Evolutionary conservation across 2,797 vertebrate species (phyloP), one percentile per base, ranked within the genome.

Genomic region (Enteromius afrohamiltoni): DNA sequence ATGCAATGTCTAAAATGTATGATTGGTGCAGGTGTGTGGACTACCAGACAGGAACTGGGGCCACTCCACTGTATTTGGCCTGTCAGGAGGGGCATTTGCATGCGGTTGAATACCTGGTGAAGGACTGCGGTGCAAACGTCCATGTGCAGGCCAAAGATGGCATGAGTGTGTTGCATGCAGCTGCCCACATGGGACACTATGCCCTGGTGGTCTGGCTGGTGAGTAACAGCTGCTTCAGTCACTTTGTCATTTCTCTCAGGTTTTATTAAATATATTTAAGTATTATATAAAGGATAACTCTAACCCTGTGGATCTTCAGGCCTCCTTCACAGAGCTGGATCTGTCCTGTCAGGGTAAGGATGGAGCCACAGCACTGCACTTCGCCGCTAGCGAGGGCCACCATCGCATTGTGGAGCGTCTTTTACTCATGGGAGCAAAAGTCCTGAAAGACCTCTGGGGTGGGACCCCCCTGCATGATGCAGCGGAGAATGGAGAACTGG

Each of bases 31-130:
- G 96, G 14, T 90, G 91, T 80, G 92, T 96, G 90, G 94, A 96
- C 88, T 91, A 53, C 17, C 94, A 93, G 91, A 96, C 93, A 0
- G 85, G 60, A 53, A 93, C 90, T 0, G 96, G 96, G 0, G 94
- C 95, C 23, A 96, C 95, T 0, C 94, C 94, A 0, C 92, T 97
- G 76, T 97, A 97, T 89, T 91, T 97, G 89, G 96, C 96, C 86
- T 96, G 96, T 87, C 96, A 96, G 89, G 95, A 95, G 68, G 96
- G 96, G 0, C 95, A 96, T 88, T 94, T 96, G 74, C 93, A 94
- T 2, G 89, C 95, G 26, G 92, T 88, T 0, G 92, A 96, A 91
- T 95, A 93, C 89, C 94, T 97, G 40, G 94, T 96, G 70, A 95
- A 94, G 78, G 93, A 94, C 88, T 94, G 94, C 0, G 86, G 92